Percentiles rank a stretch among this genome's conserved stretches.
Conservation (phyloP, 2,888 invertebrate genomes). For the Hemistola chrysoprasaria region DNA sequence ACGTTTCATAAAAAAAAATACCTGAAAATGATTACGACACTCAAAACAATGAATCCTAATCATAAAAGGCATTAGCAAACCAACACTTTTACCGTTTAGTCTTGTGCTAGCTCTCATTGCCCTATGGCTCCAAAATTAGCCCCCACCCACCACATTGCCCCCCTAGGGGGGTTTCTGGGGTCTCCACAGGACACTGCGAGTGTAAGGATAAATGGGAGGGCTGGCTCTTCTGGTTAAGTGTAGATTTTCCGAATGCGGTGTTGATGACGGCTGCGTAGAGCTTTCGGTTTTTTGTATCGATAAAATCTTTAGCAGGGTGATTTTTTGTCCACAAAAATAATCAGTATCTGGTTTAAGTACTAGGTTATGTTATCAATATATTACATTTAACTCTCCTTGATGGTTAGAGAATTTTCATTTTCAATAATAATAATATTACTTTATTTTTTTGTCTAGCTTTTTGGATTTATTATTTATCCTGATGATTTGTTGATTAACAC, state of each 20-base stretch:
- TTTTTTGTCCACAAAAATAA: too few species aligned
- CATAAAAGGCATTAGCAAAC: constrained; percentile 52
- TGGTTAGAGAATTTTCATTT: too few species aligned
- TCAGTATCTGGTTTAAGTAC: too few species aligned
- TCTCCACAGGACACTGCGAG: constrained; percentile 68
- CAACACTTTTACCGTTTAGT: constrained; percentile 60
- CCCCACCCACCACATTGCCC: constrained; percentile 30
- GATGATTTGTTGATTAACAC: too few species aligned
- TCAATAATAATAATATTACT: too few species aligned
- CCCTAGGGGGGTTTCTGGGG: constrained; percentile 25
- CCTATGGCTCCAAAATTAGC: constrained; percentile 71
- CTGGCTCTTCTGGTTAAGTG: constrained; percentile 82
- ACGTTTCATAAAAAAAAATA: constrained; percentile 6
- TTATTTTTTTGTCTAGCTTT: too few species aligned
- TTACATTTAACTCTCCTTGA: too few species aligned
- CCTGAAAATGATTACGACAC: constrained; percentile 21
- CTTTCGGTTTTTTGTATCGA: too few species aligned
- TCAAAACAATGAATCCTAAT: constrained; percentile 44
- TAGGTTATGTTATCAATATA: too few species aligned
- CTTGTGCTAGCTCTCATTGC: constrained; percentile 65
- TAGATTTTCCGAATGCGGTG: constrained; percentile 83
- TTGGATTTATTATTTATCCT: too few species aligned
- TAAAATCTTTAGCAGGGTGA: too few species aligned
- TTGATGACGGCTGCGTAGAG: constrained; percentile 43
- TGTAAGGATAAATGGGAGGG: constrained; percentile 83